Percentiles rank a stretch among this genome's conserved stretches.
phyloP scores from a whole-genome alignment of 2,888 invertebrate genomes.

The Epirrhoe tristata region DNA sequence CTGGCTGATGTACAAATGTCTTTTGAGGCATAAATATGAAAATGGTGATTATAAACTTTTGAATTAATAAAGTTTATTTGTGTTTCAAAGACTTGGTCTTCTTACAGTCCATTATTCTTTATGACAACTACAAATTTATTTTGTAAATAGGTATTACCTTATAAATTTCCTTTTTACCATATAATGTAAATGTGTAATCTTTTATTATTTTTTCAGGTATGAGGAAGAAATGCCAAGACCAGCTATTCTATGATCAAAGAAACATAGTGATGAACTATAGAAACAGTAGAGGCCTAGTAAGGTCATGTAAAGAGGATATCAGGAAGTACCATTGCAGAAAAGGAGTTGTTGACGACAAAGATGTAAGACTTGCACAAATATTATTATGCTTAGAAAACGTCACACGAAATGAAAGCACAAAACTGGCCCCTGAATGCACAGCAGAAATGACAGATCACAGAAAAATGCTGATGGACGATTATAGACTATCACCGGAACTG shows the following conservation, averaged over 20 bases:
- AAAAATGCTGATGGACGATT: conserved; percentile 96
- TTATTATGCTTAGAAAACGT: conserved; percentile 96
- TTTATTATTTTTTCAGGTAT: conserved; percentile 68
- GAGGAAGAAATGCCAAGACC: conserved; percentile 91
- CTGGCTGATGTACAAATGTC: conserved; percentile 94
- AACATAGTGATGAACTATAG: conserved; percentile 96
- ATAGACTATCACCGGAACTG: conserved; percentile 96
- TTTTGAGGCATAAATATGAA: conserved; percentile 93
- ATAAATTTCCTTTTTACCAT: too few species aligned
- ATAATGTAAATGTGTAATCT: too few species aligned
- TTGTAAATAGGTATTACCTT: too few species aligned
- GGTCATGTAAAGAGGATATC: conserved; percentile 96
- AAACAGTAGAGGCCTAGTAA: conserved; percentile 94
- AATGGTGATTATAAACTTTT: conserved; percentile 62
- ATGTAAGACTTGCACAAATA: conserved; percentile 94
- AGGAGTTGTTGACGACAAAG: conserved; percentile 92
- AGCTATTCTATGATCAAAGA: conserved; percentile 93
- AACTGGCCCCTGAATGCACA: conserved; percentile 91
- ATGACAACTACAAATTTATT: too few species aligned
- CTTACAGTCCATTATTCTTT: too few species aligned
- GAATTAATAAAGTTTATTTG: too few species aligned
- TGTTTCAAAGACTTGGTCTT: too few species aligned
- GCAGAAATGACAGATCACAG: conserved; percentile 96
- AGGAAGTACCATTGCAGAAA: conserved; percentile 93
- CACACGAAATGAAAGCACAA: conserved; percentile 88